Base-by-base conservation (phyloP, 2,113 vertebrate species). In the Phycodurus eques region DNA sequence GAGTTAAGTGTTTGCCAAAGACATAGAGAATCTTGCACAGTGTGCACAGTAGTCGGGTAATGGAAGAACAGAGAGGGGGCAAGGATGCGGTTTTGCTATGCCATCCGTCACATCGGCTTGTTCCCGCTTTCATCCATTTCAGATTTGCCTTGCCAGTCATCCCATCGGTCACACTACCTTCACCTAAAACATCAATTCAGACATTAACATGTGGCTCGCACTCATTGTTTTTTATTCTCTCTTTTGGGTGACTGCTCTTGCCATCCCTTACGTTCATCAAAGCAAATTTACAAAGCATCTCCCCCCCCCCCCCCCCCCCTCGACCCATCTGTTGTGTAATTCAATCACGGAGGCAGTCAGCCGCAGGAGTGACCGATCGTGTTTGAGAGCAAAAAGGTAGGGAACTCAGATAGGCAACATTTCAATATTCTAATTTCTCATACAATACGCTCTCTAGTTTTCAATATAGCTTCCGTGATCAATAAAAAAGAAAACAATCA, bases 311-410 rank as follows among this genome's bases (percentile, higher is more conserved):
- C 49, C 67, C 39, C 79, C 27, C 72, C 17, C 54, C 22, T 62
- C 35, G 61, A 44, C 69, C 80, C 77, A 79, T 83, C 80, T 86
- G 80, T 62, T 80, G 83, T 79, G 81, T 90, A 93, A 93, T 90
- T 89, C 84, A 89, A 88, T 92, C 88, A 80, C 77, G 78, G 71
- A 85, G 54, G 75, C 82, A 81, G 83, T 81, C 70, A 51, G 79
- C 80, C 76, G 71, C 68, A 69, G 77, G 66, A 85, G 77, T 84
- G 85, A 88, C 74, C 62, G 83, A 90, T 88, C 85, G 80, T 84
- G 82, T 76, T 87, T 87, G 84, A 88, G 82, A 85, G 79, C 57
- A 69, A 80, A 82, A 78, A 72, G 66, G 72, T n/a, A 80, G 82
- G 49, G 35, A 86, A 64, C 60, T 67, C 53, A 68, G 68, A 75